phyloP scores from a whole-genome alignment of 1,140 invertebrate species.

The Mycetomoellerius zeteki region DNA sequence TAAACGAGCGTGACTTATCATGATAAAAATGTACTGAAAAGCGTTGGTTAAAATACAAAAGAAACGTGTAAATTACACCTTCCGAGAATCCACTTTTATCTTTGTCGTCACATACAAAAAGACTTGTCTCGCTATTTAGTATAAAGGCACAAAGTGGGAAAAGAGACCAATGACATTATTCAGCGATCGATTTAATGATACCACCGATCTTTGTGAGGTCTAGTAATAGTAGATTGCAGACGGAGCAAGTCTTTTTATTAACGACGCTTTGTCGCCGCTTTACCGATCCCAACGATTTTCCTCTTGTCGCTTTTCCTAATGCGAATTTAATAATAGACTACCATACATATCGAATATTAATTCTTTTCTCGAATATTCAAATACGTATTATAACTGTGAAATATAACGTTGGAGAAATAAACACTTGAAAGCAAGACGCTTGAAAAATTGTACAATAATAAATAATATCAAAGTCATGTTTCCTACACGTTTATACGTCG shows the following conservation, averaged over 20 bases:
- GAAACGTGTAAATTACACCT: neutral
- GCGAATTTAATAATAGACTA: constrained; percentile 12
- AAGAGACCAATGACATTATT: constrained; percentile 50
- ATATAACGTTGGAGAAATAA: neutral
- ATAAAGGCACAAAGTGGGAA: constrained; percentile 37
- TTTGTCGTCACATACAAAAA: neutral
- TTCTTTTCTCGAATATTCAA: neutral
- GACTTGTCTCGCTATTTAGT: constrained; percentile 24
- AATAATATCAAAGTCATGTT: neutral
- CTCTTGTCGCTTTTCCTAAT: neutral
- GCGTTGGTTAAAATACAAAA: constrained; percentile 36
- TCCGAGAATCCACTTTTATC: neutral
- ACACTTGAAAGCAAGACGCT: neutral
- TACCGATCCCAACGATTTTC: neutral
- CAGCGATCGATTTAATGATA: constrained; percentile 53
- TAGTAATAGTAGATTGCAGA: neutral
- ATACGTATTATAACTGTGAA: neutral
- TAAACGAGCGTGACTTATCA: neutral
- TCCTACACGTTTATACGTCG: neutral
- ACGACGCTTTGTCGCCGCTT: constrained; percentile 34
- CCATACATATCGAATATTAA: neutral
- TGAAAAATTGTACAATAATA: neutral
- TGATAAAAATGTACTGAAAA: neutral
- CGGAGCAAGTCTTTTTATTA: constrained; percentile 25
- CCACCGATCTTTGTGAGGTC: constrained; percentile 34